These are phyloP conservation scores for Sebastes diploproa DNA, from an alignment of 2,797 vertebrate species.

Conservation along the genomic window DNA sequence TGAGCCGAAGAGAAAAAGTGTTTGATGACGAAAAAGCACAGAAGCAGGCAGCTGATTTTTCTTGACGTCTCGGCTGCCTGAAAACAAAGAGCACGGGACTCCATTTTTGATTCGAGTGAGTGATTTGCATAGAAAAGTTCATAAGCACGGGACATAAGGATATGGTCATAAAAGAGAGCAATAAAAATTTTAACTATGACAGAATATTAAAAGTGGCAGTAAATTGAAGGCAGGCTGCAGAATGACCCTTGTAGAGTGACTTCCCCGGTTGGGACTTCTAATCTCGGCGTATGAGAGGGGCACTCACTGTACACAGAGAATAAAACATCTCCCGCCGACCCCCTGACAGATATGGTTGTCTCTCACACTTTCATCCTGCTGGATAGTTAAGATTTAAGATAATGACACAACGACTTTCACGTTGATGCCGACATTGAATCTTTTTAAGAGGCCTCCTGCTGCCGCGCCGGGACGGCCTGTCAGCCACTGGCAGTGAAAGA, in stretches of 20 bases:
- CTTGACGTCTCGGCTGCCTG: conserved; percentile 54
- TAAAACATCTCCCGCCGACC: conserved; percentile 74
- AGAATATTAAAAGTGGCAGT: conserved; percentile 86
- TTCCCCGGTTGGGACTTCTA: conserved; percentile 70
- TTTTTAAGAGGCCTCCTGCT: conserved; percentile 76
- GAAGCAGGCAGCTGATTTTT: conserved; percentile 20
- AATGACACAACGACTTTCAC: conserved; percentile 83
- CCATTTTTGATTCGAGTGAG: conserved; percentile 74
- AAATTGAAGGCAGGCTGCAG: conserved; percentile 80
- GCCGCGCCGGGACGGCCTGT: conserved; percentile 72
- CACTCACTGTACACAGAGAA: conserved; percentile 79
- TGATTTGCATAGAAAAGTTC: conserved; percentile 88
- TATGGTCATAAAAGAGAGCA: conserved; percentile 79
- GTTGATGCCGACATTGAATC: conserved; percentile 82
- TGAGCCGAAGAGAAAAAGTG: not conserved
- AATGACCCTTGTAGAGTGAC: conserved; percentile 79
- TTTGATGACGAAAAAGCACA: not conserved
- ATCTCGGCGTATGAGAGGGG: conserved; percentile 66
- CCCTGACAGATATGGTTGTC: conserved; percentile 80
- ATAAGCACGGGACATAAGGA: conserved; percentile 86
- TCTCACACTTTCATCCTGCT: conserved; percentile 74
- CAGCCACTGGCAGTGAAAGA: conserved; percentile 80
- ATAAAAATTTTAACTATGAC: conserved; percentile 85
- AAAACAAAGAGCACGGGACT: conserved; percentile 61
- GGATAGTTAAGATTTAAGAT: conserved; percentile 83